Evolutionary conservation across 2,797 vertebrate species (phyloP).

Genomic region (Tiaroga cobitis): DNA sequence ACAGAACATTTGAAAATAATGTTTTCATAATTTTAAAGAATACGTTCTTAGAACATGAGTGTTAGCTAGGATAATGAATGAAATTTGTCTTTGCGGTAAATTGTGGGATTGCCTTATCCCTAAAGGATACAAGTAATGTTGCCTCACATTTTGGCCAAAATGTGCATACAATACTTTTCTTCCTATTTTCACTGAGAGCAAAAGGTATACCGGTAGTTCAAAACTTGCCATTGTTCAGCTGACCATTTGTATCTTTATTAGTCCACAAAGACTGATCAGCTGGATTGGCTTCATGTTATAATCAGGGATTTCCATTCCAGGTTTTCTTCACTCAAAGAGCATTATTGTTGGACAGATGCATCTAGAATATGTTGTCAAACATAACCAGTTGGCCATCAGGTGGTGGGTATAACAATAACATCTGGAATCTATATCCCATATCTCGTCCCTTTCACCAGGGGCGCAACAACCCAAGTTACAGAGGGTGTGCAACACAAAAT

Average conservation of each 20-base stretch:
- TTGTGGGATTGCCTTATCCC: not conserved
- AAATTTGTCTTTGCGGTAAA: not conserved
- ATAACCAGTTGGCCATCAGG: not conserved
- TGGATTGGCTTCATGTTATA: slow-evolving; percentile 77
- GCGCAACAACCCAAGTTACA: not conserved
- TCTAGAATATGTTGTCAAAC: not conserved
- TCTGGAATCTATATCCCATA: slow-evolving; percentile 45
- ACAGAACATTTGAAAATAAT: not conserved
- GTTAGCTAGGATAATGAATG: not conserved
- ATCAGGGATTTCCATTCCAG: slow-evolving; percentile 68
- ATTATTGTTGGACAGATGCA: not conserved
- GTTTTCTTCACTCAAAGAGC: slow-evolving; percentile 67
- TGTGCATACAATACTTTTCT: not conserved
- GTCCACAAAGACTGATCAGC: slow-evolving; percentile 75
- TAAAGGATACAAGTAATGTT: not conserved
- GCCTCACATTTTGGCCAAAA: not conserved
- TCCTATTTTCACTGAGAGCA: not conserved
- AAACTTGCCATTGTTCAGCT: slow-evolving; percentile 53
- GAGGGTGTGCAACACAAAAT: slow-evolving; percentile 7
- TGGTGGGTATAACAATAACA: slow-evolving; percentile 31
- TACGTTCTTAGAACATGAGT: not conserved
- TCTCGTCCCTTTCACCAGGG: slow-evolving; percentile 7
- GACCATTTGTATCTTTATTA: slow-evolving; percentile 14
- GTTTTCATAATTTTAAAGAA: not conserved
- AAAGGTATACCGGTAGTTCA: slow-evolving; percentile 18